Percentiles rank a stretch among this genome's conserved stretches.
Conservation (phyloP, 2,797 vertebrate species). For the Eulemur albifrons region DNA sequence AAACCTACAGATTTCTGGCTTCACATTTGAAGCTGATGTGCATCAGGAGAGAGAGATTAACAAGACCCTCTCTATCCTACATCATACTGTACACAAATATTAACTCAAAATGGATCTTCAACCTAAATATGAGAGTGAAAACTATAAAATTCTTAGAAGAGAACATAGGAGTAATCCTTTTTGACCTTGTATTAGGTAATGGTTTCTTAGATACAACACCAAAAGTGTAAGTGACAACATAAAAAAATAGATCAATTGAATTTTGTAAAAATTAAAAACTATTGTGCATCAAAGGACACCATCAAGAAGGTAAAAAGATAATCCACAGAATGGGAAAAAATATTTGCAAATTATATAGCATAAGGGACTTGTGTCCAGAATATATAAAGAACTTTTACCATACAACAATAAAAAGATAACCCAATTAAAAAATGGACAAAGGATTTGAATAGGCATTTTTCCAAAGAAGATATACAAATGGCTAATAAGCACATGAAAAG, state of each 20-base stretch:
- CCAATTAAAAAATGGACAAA: neutral
- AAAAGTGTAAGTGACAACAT: neutral
- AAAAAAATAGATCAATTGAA: neutral
- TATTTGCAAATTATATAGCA: neutral
- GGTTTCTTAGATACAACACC: neutral
- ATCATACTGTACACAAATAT: neutral
- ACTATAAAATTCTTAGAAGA: neutral
- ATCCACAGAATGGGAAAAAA: neutral
- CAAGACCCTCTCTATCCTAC: neutral
- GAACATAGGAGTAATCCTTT: neutral
- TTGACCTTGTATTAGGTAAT: neutral
- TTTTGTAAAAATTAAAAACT: neutral
- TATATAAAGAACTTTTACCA: neutral
- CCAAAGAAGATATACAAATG: neutral
- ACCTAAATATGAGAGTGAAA: neutral
- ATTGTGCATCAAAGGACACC: neutral
- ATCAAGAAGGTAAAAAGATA: neutral
- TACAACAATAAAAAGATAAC: neutral
- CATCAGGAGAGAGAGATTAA: neutral
- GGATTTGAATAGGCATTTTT: neutral
- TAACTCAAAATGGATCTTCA: neutral
- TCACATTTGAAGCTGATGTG: neutral
- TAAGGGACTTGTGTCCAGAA: neutral
- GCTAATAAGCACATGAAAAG: neutral
- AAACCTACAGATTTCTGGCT: neutral